Conservation (phyloP, 2,113 vertebrate species). For the Thryonomys swinderianus region DNA sequence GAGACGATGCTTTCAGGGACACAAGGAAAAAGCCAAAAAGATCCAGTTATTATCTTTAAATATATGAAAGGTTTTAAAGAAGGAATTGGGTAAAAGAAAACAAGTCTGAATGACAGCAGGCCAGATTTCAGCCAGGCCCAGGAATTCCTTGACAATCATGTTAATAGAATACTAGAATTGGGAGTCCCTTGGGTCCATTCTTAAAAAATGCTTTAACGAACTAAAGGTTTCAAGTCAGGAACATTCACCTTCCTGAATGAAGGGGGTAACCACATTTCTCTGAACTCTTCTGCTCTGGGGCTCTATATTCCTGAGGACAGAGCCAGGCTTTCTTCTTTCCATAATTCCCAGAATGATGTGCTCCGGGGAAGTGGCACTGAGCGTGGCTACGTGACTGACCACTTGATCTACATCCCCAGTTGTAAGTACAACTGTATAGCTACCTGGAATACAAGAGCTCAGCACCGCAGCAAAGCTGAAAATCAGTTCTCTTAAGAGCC, state of each 20-base stretch:
- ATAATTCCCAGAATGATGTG: background rate
- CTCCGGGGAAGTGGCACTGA: background rate
- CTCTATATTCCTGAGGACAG: background rate
- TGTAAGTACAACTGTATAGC: background rate
- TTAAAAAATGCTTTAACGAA: background rate
- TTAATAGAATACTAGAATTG: background rate
- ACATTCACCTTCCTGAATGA: background rate
- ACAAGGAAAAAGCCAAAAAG: background rate
- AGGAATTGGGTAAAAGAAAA: background rate
- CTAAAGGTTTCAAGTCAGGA: background rate
- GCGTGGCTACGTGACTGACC: background rate
- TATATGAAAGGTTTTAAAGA: background rate
- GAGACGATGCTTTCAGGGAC: background rate
- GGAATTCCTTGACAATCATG: conserved; percentile 13
- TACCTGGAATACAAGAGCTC: background rate
- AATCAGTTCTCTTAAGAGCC: conserved; percentile 1
- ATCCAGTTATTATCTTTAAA: background rate
- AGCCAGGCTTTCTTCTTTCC: background rate
- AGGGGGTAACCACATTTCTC: background rate
- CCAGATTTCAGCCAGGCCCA: background rate
- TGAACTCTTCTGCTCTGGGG: background rate
- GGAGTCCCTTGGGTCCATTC: conserved; percentile 4
- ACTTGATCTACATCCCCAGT: background rate
- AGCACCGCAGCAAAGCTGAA: background rate
- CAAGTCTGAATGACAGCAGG: background rate